Conservation (phyloP, 2,797 vertebrate species). For the Danio jaintianensis region DNA sequence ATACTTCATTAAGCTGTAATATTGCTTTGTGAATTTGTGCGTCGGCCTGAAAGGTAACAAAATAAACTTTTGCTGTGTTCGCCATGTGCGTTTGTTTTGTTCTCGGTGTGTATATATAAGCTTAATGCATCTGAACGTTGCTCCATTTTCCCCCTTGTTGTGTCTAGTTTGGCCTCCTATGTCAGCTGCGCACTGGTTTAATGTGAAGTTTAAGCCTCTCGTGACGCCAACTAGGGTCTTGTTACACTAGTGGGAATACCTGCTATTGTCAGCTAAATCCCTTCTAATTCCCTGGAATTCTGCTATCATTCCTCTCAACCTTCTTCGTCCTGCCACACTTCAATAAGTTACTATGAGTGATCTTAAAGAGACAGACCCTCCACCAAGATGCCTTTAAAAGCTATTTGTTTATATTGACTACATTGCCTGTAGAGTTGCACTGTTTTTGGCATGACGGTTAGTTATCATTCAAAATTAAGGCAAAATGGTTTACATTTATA, state of each 20-base stretch:
- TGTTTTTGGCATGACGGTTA: not conserved
- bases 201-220: constrained; percentile 70
- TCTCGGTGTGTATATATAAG: constrained; percentile 32
- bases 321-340: constrained; percentile 55
- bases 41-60: constrained; percentile 6
- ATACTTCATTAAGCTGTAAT: constrained; percentile 19
- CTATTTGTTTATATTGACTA: constrained; percentile 12
- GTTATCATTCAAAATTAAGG: too few species aligned
- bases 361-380: constrained; percentile 35
- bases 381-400: not conserved
- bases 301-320: constrained; percentile 63
- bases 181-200: constrained; percentile 79
- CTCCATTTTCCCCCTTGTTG: constrained; percentile 66
- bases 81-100: constrained; percentile 33
- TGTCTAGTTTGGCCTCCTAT: constrained; percentile 74
- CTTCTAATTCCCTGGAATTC: constrained; percentile 72
- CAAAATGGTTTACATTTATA: too few species aligned
- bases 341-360: constrained; percentile 39
- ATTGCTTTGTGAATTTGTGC: constrained; percentile 16
- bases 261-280: constrained; percentile 75
- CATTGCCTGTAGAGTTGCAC: constrained; percentile 7
- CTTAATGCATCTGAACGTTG: constrained; percentile 42
- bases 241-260: constrained; percentile 79
- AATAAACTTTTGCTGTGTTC: constrained; percentile 35
- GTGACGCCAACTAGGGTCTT: constrained; percentile 72